Evolutionary conservation across 2,113 vertebrate species (phyloP), one percentile per base, ranked within the genome.

Genomic region (rat (Rattus norvegicus)): DNA sequence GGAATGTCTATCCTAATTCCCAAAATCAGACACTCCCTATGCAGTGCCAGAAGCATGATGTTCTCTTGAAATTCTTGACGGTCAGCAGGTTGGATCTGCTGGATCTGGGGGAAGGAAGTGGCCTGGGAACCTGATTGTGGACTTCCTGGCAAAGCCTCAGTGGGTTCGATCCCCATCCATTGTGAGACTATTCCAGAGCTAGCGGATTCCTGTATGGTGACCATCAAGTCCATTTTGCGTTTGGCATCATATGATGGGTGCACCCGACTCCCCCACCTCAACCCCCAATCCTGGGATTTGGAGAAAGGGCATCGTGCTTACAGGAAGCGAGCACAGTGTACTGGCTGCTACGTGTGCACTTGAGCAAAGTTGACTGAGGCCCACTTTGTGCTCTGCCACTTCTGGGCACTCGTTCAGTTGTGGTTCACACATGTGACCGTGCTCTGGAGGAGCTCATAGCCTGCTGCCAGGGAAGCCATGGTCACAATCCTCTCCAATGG

Each of bases 171-270:
- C n/a, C n/a, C 80, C 22, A 63, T 13, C 24, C 30, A 9, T 26
- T 70, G 80, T 28, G 26, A 26, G 76, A 2, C 69, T 73, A 85
- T 70, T 65, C 24, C 28, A 63, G 26, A 84, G 17, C 77, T 19
- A 24, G 56, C 61, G 33, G 56, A 5, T 4, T 22, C 20, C n/a
- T n/a, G 36, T 56, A 12, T 0, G 0, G 24, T 12, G 65, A 33
- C 87, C 69, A 16, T 22, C 39, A 2, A 69, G 39, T 11, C 7
- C 67, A 36, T 49, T 70, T 22, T 30, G 80, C 73, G 33, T 88
- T n/a, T 14, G 52, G n/a, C 59, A 12, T 56, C 30, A 2, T 1
- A 6, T 1, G 0, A 1, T 22, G 65, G 70, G 56, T 1, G 14
- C 9, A 28, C 30, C 5, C 20, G 3, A 11, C 24, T 12, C 0